A percentile compares a stretch with the other conserved stretches of the same genome.
Conservation (phyloP, 2,113 vertebrate species). For the Stegostoma tigrinum region DNA sequence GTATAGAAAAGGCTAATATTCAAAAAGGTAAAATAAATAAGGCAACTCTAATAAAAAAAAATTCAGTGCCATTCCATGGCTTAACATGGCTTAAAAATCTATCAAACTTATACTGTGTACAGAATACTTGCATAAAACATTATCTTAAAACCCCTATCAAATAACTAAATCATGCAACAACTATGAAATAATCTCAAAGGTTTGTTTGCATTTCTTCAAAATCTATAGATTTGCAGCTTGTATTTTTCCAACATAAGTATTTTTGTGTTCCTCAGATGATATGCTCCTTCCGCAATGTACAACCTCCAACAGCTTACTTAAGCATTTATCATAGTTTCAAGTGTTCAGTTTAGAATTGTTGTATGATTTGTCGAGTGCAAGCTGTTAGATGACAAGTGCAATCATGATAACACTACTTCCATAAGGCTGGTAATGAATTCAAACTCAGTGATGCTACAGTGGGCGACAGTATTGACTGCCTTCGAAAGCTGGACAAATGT, state of each 20-base stretch:
- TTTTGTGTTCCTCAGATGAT: not conserved
- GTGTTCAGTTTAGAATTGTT: not conserved
- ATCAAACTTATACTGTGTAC: not conserved
- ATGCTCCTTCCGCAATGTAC: not conserved
- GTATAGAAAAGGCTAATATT: not conserved
- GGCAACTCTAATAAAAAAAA: not conserved
- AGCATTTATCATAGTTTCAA: slow-evolving; percentile 18
- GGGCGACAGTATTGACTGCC: not conserved
- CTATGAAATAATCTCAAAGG: not conserved
- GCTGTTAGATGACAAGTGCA: not conserved
- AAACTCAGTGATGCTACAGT: not conserved
- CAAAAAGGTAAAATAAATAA: not conserved
- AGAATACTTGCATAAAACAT: not conserved
- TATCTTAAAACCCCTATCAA: not conserved
- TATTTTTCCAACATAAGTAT: not conserved
- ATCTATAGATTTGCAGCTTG: not conserved
- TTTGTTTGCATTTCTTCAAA: not conserved
- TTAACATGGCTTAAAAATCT: not conserved
- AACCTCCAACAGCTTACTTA: not conserved
- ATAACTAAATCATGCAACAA: not conserved
- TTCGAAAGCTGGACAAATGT: not conserved
- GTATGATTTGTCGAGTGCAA: not conserved
- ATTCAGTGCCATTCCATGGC: not conserved
- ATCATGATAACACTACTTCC: not conserved
- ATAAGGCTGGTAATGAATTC: not conserved